Percentiles rank a stretch among this genome's conserved stretches.
Evolutionary conservation across 2,888 invertebrate species (phyloP).

Genomic region (Sphaerophoria taeniata): DNA sequence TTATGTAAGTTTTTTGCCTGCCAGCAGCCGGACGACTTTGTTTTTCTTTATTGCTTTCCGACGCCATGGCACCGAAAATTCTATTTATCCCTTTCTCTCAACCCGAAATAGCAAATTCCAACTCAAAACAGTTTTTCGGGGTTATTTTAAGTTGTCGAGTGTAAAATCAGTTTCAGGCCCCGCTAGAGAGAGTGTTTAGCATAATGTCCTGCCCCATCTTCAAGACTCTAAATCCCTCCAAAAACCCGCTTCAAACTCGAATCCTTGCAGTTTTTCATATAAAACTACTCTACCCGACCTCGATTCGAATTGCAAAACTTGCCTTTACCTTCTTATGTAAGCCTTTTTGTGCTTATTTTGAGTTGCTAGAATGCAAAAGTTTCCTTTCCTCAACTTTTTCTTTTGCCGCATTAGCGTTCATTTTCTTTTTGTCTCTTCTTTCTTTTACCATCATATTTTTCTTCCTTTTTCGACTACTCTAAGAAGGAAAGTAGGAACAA

Average conservation of each 20-base stretch:
- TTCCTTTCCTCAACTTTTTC: conserved; percentile 17
- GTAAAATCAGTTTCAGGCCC: conserved; percentile 50
- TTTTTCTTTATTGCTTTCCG: conserved; percentile 56
- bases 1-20: conserved; percentile 25
- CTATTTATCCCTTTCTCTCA: conserved; percentile 25
- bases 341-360: conserved; percentile 17
- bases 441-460: conserved; percentile 14
- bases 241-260: neutral
- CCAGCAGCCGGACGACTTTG: conserved; percentile 32
- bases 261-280: neutral
- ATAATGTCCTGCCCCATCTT: conserved; percentile 2
- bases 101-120: neutral
- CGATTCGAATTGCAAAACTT: conserved; percentile 42
- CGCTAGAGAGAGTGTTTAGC: conserved; percentile 8
- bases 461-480: neutral
- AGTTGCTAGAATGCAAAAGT: conserved; percentile 37
- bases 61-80: conserved; percentile 66
- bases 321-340: conserved; percentile 51
- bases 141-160: conserved; percentile 39
- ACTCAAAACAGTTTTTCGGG: conserved; percentile 8
- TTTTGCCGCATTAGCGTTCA: conserved; percentile 71
- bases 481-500: neutral
- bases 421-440: conserved; percentile 26
- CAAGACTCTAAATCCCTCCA: neutral
- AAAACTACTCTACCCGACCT: neutral